Base-by-base conservation (phyloP, 2,888 invertebrate genomes). In the Halictus quadricinctus region DNA sequence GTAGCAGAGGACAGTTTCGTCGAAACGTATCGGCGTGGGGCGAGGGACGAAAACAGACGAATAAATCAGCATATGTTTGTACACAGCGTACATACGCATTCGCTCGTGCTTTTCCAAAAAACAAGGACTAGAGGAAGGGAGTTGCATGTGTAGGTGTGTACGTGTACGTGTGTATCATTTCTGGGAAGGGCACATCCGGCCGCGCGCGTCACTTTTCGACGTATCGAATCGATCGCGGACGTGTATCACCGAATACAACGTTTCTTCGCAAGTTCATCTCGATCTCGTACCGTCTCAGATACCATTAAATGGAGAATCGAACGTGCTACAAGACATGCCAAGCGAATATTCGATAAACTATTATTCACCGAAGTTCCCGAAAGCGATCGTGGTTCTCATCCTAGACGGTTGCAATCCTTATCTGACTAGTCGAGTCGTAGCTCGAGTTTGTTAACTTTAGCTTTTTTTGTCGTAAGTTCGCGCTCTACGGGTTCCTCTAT, bases 1-100 rank as follows among this genome's bases (percentile, higher is more conserved):
- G 73, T 58, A 73, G 79, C 84, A 85, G 84, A 85, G 66, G 84
- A 83, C 84, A 79, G 69, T 73, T 43, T 64, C 43, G 69, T 75
- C 29, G 46, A 73, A 66, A 70, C 6, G 66, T 64, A 15, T 15
- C 13, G 25, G 29, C 1, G 64, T 4, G 25, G 64, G 64, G 25
- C n/a, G 13, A 15, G 64, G 64, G 58, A 58, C 10, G 58, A 43
- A 73, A 54, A n/a, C 36, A 29, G 76, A 60, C 50, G 43, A 46
- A 64, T 29, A 48, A 64, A 25, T 41, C 21, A 50, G 18, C 73
- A 29, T 64, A 64, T 21, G 64, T 25, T 18, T 72, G 79, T 66
- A 66, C 66, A 66, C 66, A 66, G 69, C 29, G 48, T 60, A 73
- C 43, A 60, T 64, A 58, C 64, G 29, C 18, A 54, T 43, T 21